Percentiles rank a stretch among this genome's conserved stretches.
Conservation (phyloP, 2,888 invertebrate species). For the Scaptomyza polygonia region DNA sequence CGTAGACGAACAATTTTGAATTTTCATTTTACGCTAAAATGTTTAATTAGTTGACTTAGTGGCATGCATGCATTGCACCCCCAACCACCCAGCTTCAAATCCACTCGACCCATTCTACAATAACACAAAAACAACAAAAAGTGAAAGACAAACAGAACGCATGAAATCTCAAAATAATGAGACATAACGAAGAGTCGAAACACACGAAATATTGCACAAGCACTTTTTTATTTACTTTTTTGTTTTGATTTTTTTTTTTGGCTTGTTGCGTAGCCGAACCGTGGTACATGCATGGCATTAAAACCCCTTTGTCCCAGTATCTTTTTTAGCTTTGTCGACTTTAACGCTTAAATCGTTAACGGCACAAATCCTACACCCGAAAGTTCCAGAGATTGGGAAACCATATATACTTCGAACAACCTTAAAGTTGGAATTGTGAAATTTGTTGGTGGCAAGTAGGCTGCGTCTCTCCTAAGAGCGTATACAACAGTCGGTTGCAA, state of each 20-base stretch:
- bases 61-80: conserved; percentile 9
- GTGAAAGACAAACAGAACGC: conserved; percentile 59
- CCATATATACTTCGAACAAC: neutral
- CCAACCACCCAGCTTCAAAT: neutral
- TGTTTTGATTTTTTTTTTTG: too few relatives aligned
- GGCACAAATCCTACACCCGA: too few relatives aligned
- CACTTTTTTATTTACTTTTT: neutral
- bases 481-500: neutral
- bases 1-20: conserved; percentile 40
- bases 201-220: neutral
- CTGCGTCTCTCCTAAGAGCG: neutral
- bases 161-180: conserved; percentile 51
- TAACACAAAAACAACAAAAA: conserved; percentile 48
- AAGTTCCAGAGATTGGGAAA: too few relatives aligned
- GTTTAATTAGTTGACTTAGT: conserved; percentile 65
- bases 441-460: neutral
- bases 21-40: conserved; percentile 67
- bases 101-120: neutral
- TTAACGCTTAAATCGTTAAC: too few relatives aligned
- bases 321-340: too few relatives aligned
- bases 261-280: conserved; percentile 27
- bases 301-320: conserved; percentile 14
- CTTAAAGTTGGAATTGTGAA: neutral
- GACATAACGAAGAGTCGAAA: conserved; percentile 28
- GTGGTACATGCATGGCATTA: neutral